Base-by-base conservation (phyloP, 2,888 invertebrate genomes). In the Cheiracanthium punctorium region DNA sequence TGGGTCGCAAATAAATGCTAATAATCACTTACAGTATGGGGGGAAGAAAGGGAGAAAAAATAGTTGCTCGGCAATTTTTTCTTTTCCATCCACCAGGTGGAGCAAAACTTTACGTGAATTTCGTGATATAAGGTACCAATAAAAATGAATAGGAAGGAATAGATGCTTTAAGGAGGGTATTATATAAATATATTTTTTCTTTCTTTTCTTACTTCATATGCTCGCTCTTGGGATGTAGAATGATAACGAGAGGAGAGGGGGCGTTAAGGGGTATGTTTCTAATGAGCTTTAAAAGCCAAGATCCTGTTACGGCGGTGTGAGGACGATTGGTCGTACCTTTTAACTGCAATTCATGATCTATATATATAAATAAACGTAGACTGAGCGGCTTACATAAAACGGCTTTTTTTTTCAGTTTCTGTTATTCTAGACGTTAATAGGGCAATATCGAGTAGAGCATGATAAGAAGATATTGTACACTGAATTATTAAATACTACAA, bases 1-100 rank as follows among this genome's bases (percentile, higher is more conserved):
- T 82, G 82, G 64, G 71, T 43, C 64, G 76, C 82, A 82, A 82
- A 82, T 76, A 82, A 76, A 76, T 82, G 76, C 75, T 82, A 82
- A 82, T 82, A 82, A 82, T 76, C 82, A 48, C 43, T 72, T 48
- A 28, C 30, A 17, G 30, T 41, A 64, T 58, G 29, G 41, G 28
- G 20, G 48, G 67, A 64, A 29, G 29, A 69, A 70, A 37, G 52
- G 24, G 69, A 29, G 20, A 33, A 24, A 32, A 69, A 32, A 33
- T 29, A 64, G 29, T 75, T 12, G 14, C 29, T 71, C 43, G 71
- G 28, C 43, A 24, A 28, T 70, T 37, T 24, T 41, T 80, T 71
- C 71, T 41, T 30, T 72, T 67, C n/a, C 43, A 7, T 52, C 48
- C 67, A 79, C 74, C 84, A 84, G 82, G 77, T 77, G 82, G 72